A percentile compares a stretch with the other conserved stretches of the same genome.
phyloP scores from a whole-genome alignment of 1,140 invertebrate species.

The Drosophila saltans region DNA sequence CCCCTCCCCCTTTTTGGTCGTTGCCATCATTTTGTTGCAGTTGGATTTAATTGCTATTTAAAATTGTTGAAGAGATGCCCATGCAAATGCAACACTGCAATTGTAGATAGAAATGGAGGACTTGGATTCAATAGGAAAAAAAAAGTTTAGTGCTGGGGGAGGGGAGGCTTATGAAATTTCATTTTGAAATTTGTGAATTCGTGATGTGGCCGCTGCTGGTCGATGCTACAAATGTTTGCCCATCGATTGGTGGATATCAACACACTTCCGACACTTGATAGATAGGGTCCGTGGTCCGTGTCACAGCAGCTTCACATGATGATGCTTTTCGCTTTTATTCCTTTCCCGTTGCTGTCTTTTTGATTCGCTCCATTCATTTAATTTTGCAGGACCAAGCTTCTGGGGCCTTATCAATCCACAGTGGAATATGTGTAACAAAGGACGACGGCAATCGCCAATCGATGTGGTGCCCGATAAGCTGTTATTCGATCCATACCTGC shows the following conservation, averaged over 20 bases:
- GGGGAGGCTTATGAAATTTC: conserved; percentile 68
- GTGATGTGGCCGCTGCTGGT: conserved; percentile 1
- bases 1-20: too few relatives aligned
- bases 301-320: conserved; percentile 2
- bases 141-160: background rate
- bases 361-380: conserved; percentile 61
- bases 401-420: conserved; percentile 98
- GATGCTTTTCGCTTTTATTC: background rate
- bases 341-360: conserved; percentile 25
- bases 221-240: conserved; percentile 45
- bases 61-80: conserved; percentile 40
- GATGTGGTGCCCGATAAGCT: conserved; percentile 96
- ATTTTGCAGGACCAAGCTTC: conserved; percentile 93
- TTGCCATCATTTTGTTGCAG: background rate
- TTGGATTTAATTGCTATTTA: conserved; percentile 73
- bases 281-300: conserved; percentile 7
- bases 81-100: too few relatives aligned
- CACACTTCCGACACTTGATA: conserved; percentile 68
- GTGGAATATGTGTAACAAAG: conserved; percentile 97
- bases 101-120: too few relatives aligned
- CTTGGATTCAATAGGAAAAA: background rate
- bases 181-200: conserved; percentile 64
- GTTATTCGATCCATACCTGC: conserved; percentile 96
- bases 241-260: conserved; percentile 37
- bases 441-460: conserved; percentile 96